phyloP scores from a whole-genome alignment of 2,888 invertebrate genomes.

The Microdon myrmicae region DNA sequence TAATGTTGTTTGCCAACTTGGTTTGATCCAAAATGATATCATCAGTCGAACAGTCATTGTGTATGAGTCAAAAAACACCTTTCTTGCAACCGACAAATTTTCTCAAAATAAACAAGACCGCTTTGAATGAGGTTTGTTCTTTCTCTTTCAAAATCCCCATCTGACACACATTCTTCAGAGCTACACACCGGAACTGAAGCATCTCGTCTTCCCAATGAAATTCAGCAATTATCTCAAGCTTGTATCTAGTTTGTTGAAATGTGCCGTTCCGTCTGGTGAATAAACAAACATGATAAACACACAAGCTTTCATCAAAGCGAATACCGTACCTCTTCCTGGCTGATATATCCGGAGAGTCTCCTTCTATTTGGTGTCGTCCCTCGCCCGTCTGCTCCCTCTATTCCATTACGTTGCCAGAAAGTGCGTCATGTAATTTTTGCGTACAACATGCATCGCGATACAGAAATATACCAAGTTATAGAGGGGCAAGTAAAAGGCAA shows the following conservation, averaged over 20 bases:
- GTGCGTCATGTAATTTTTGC: constrained; percentile 46
- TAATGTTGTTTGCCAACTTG: too few species aligned
- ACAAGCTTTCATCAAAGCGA: constrained; percentile 29
- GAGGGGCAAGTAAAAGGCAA: constrained; percentile 11
- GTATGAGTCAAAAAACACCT: too few species aligned
- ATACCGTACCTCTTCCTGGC: constrained; percentile 9
- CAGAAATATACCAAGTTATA: constrained; percentile 6
- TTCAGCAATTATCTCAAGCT: neutral
- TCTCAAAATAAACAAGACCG: too few species aligned
- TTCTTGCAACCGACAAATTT: too few species aligned
- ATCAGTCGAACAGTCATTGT: too few species aligned
- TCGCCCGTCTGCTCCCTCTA: constrained; percentile 26
- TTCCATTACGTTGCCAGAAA: constrained; percentile 34
- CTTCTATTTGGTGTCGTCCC: constrained; percentile 2
- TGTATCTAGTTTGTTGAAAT: constrained; percentile 30
- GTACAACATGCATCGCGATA: constrained; percentile 7
- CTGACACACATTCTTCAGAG: too few species aligned
- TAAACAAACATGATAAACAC: constrained; percentile 33
- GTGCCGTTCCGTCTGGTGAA: constrained; percentile 43
- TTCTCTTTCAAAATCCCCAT: too few species aligned
- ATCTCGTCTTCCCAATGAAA: constrained; percentile 34
- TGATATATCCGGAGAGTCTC: neutral
- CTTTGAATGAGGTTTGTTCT: too few species aligned
- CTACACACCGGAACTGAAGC: constrained; percentile 30
- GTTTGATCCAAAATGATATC: too few species aligned